Conservation (phyloP, 2,113 vertebrate genomes). For the Bagarius yarrelli region DNA sequence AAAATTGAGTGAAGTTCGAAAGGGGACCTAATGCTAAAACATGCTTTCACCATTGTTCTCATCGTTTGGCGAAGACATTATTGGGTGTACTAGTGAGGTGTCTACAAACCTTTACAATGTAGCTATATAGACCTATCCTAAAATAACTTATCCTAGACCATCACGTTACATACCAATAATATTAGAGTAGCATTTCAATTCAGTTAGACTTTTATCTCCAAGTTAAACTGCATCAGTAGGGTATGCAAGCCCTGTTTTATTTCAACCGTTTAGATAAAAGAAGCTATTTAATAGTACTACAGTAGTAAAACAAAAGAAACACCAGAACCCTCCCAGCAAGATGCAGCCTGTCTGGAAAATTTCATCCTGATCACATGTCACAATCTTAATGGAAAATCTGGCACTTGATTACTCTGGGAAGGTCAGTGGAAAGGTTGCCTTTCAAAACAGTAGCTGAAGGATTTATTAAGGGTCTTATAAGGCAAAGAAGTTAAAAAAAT, state of each 20-base stretch:
- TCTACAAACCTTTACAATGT: too few relatives aligned
- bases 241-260: neutral
- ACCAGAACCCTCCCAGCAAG: neutral
- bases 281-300: neutral
- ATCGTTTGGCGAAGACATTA: too few relatives aligned
- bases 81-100: too few relatives aligned
- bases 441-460: slow-evolving; percentile 16
- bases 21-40: too few relatives aligned
- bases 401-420: slow-evolving; percentile 5
- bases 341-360: slow-evolving; percentile 10
- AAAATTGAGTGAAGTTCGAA: too few relatives aligned
- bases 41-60: too few relatives aligned
- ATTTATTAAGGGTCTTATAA: slow-evolving; percentile 22
- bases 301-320: slow-evolving; percentile 20
- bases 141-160: neutral
- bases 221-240: neutral
- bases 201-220: neutral
- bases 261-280: neutral
- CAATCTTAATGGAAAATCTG: slow-evolving; percentile 20
- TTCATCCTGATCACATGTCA: neutral
- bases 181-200: neutral
- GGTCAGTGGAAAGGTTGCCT: neutral
- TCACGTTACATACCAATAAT: neutral
- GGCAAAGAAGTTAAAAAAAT: neutral
- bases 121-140: too few relatives aligned